Percentiles rank a stretch among this genome's conserved stretches.
These are phyloP conservation scores for Odobenus rosmarus DNA, from an alignment of 2,113 vertebrate genomes.

Conservation along the genomic window DNA sequence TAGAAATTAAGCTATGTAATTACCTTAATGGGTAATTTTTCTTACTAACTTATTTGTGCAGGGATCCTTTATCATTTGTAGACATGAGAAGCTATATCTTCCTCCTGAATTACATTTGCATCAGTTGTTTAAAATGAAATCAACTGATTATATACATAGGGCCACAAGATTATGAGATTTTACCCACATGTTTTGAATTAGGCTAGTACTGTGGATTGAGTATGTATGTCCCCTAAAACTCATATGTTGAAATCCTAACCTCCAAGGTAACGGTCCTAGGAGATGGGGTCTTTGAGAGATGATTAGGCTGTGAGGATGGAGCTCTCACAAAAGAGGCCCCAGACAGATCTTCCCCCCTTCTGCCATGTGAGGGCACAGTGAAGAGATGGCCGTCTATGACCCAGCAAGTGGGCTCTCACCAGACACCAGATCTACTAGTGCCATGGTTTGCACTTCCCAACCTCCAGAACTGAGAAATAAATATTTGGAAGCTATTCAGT, in stretches of 20 bases:
- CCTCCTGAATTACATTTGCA: neutral
- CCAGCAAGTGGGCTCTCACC: neutral
- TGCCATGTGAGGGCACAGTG: neutral
- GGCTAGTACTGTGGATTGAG: neutral
- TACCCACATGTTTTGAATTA: constrained; percentile 31
- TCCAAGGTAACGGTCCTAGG: neutral
- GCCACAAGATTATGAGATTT: neutral
- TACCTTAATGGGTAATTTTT: constrained; percentile 47
- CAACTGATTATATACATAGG: neutral
- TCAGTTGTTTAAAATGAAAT: neutral
- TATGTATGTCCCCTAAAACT: neutral
- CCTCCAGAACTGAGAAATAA: neutral
- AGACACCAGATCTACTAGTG: neutral
- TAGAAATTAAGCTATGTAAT: constrained; percentile 46
- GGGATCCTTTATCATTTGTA: constrained; percentile 28
- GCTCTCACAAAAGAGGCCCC: neutral
- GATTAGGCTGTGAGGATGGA: neutral
- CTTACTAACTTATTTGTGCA: constrained; percentile 23
- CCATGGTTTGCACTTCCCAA: neutral
- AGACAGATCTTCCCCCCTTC: neutral
- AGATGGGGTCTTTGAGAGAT: neutral
- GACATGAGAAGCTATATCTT: neutral
- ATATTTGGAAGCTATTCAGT: neutral
- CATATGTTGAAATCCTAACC: neutral
- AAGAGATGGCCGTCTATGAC: neutral